Evolutionary conservation across 64 coral and sea anemone genomes (phyloP).

Genomic region (Porites australiensis): DNA sequence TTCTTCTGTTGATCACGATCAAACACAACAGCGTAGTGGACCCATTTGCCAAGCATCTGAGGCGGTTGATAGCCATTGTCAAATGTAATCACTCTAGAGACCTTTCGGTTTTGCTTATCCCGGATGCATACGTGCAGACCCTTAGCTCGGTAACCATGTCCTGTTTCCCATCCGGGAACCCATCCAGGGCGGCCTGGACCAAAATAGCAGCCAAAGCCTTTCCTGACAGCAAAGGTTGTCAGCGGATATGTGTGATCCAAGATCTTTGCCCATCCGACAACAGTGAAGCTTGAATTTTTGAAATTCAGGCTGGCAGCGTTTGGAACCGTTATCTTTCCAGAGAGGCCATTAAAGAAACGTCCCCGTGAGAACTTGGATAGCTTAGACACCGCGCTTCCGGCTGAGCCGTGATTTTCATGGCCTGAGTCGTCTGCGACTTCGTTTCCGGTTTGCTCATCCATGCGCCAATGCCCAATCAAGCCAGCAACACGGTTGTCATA

Average conservation of each 20-base stretch:
- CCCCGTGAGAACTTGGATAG: conserved; percentile 61
- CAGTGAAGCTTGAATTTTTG: conserved; percentile 56
- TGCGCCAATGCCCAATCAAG: conserved; percentile 71
- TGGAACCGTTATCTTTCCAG: conserved; percentile 5
- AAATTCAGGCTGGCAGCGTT: conserved; percentile 60
- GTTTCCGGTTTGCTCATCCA: conserved; percentile 77
- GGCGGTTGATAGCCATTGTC: conserved; percentile 59
- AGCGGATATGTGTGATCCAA: conserved; percentile 52
- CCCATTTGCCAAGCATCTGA: conserved; percentile 49
- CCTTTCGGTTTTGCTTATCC: conserved; percentile 43
- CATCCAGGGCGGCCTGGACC: conserved; percentile 21
- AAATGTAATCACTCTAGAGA: neutral
- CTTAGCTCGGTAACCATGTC: conserved; percentile 60
- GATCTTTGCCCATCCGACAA: conserved; percentile 71
- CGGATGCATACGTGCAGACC: conserved; percentile 73
- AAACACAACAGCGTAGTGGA: conserved; percentile 49
- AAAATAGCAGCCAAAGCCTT: conserved; percentile 77
- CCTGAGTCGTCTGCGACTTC: conserved; percentile 70
- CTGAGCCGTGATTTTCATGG: conserved; percentile 62
- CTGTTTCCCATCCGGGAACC: conserved; percentile 73
- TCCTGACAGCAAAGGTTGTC: conserved; percentile 74
- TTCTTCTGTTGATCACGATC: conserved; percentile 31
- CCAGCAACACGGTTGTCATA: neutral
- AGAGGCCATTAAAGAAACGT: conserved; percentile 46
- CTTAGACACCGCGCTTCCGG: conserved; percentile 11